Conservation (phyloP, 2,888 invertebrate species). For the Ophion ventricosus region DNA sequence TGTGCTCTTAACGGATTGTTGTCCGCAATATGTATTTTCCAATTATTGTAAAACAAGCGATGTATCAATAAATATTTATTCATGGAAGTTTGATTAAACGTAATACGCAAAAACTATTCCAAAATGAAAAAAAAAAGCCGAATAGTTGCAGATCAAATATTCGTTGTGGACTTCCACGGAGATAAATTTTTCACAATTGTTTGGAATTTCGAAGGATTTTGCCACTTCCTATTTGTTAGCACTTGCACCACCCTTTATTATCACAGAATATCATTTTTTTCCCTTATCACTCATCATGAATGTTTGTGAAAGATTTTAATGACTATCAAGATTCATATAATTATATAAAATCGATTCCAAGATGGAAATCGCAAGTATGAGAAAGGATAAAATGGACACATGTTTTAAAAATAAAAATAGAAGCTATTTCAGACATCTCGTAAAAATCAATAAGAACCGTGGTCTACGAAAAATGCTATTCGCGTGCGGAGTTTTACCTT, state of each 20-base stretch:
- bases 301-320: neutral
- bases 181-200: neutral
- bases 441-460: neutral
- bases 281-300: neutral
- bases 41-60: constrained; percentile 77
- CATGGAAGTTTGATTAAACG: constrained; percentile 69
- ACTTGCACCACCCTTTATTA: neutral
- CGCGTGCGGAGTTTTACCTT: neutral
- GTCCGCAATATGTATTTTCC: constrained; percentile 68
- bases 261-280: neutral
- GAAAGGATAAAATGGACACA: neutral
- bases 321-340: too few species aligned
- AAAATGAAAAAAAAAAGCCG: constrained; percentile 8
- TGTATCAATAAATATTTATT: constrained; percentile 80
- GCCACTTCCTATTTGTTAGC: neutral
- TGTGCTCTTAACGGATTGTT: constrained; percentile 56
- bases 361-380: neutral
- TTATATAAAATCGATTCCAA: neutral
- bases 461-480: neutral
- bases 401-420: neutral
- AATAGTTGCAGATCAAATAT: neutral
- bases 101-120: neutral
- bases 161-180: neutral
- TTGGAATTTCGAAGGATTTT: neutral
- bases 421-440: neutral